phyloP scores from a whole-genome alignment of 1,140 invertebrate species.

The Polypedilum vanderplanki region DNA sequence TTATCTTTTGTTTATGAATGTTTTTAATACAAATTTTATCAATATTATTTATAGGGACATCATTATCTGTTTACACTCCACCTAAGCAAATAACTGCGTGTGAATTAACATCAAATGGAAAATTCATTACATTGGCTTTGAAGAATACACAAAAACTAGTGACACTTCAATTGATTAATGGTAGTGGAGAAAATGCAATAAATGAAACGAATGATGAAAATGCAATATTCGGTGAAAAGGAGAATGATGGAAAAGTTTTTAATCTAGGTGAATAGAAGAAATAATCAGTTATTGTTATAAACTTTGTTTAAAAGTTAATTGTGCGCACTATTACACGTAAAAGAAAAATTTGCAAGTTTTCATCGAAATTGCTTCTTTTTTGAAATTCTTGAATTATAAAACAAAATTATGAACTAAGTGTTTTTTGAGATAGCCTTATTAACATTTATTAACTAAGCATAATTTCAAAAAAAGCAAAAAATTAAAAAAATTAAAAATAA shows the following conservation, averaged over 20 bases:
- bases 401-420: background rate
- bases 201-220: constrained; percentile 41
- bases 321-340: background rate
- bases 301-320: background rate
- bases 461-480: background rate
- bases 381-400: background rate
- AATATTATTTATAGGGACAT: constrained; percentile 50
- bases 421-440: background rate
- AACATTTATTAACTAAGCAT: background rate
- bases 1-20: background rate
- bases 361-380: constrained; percentile 8
- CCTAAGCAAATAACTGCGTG: constrained; percentile 65
- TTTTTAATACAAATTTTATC: constrained; percentile 29
- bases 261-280: constrained; percentile 37
- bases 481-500: background rate
- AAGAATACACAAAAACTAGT: constrained; percentile 55
- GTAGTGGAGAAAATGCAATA: constrained; percentile 40
- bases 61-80: constrained; percentile 66
- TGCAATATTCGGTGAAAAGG: constrained; percentile 45
- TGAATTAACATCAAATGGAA: constrained; percentile 64
- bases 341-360: background rate
- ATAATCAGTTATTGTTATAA: constrained; percentile 2
- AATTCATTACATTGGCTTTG: constrained; percentile 60
- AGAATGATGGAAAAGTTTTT: constrained; percentile 47
- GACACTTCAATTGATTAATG: constrained; percentile 55